A percentile compares a stretch with the other conserved stretches of the same genome.
Evolutionary conservation across 2,888 invertebrate genomes (phyloP).

Genomic region (Aspidapion aeneum): DNA sequence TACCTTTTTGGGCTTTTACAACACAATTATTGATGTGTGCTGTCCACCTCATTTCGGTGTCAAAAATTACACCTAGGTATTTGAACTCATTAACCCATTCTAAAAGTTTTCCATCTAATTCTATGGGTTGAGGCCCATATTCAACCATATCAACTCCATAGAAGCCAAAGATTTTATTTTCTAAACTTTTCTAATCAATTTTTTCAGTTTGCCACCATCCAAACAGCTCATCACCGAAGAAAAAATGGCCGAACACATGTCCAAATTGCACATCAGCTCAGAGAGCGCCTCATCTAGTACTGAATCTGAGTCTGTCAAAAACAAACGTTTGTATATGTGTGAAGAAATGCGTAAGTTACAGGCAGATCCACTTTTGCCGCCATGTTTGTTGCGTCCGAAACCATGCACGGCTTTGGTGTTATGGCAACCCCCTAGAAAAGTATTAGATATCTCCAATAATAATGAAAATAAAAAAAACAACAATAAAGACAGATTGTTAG

Average conservation of each 20-base stretch:
- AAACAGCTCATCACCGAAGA: constrained; percentile 82
- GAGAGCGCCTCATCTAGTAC: constrained; percentile 38
- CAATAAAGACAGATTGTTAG: not conserved
- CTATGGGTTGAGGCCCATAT: too few relatives aligned
- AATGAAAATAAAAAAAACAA: not conserved
- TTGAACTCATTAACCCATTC: too few relatives aligned
- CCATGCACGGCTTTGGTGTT: constrained; percentile 78
- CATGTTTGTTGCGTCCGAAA: constrained; percentile 58
- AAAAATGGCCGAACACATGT: constrained; percentile 78
- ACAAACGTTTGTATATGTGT: constrained; percentile 56
- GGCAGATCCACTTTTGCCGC: constrained; percentile 64
- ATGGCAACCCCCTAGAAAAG: constrained; percentile 65
- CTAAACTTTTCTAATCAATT: too few relatives aligned
- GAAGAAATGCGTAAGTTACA: constrained; percentile 67
- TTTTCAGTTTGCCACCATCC: constrained; percentile 44
- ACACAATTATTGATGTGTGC: too few relatives aligned
- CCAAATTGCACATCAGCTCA: constrained; percentile 65
- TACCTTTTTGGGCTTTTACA: too few relatives aligned
- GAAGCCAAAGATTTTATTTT: too few relatives aligned
- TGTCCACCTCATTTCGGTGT: too few relatives aligned
- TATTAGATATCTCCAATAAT: constrained; percentile 12
- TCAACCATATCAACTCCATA: too few relatives aligned
- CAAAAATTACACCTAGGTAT: too few relatives aligned
- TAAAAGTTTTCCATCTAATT: too few relatives aligned
- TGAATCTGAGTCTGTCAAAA: constrained; percentile 39